phyloP scores from a whole-genome alignment of 92 coral and sea anemone species.

The Diadumene lineata region DNA sequence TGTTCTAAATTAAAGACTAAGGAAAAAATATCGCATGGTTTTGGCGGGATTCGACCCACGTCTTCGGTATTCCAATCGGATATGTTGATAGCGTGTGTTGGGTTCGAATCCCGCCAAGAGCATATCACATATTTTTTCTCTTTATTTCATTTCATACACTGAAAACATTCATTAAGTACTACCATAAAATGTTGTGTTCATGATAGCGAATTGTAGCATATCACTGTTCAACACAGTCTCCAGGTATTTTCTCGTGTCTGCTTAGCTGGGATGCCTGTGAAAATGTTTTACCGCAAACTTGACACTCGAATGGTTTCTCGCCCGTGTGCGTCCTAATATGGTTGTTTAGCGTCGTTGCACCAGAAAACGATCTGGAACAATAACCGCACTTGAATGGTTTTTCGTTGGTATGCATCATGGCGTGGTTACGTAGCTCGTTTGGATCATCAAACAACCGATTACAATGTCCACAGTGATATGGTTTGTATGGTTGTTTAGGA shows the following conservation, averaged over 20 bases:
- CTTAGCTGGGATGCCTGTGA: conserved; percentile 96
- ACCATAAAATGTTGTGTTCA: no score
- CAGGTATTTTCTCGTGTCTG: conserved; percentile 64
- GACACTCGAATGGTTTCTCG: conserved; percentile 90
- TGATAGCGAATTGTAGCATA: no score
- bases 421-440: conserved; percentile 89
- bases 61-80: no score
- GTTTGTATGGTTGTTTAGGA: conserved; percentile 72
- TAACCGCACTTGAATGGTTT: conserved; percentile 97
- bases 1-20: no score
- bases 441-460: conserved; percentile 78
- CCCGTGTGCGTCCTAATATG: conserved; percentile 99
- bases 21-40: no score
- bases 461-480: conserved; percentile 97
- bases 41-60: no score
- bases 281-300: conserved; percentile 84
- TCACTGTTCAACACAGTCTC: conserved; percentile 27
- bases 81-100: no score
- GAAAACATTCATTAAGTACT: no score
- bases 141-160: no score
- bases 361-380: conserved; percentile 96
- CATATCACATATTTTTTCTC: no score
- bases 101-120: no score
- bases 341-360: conserved; percentile 98
- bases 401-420: conserved; percentile 81